A percentile compares a stretch with the other conserved stretches of the same genome.
phyloP scores from a whole-genome alignment of 2,888 invertebrate genomes.

The Graphium colonna region DNA sequence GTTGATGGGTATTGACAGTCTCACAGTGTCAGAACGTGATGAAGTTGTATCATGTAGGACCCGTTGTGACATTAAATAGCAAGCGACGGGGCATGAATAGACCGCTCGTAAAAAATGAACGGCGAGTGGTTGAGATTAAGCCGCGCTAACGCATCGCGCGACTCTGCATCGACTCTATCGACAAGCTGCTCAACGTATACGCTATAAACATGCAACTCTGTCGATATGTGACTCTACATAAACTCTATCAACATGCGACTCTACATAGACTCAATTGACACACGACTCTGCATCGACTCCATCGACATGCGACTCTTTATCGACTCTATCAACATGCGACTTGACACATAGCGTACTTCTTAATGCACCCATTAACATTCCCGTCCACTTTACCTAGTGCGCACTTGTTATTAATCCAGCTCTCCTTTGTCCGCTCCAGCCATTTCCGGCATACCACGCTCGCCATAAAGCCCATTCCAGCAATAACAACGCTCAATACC shows the following conservation, averaged over 20 bases:
- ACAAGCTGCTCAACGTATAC: slow-evolving; percentile 69
- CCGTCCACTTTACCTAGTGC: slow-evolving; percentile 29
- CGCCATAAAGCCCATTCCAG: slow-evolving; percentile 35
- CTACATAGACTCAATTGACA: slow-evolving; percentile 49
- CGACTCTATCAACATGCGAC: slow-evolving; percentile 66
- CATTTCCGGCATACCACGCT: slow-evolving; percentile 37
- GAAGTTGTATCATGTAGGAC: slow-evolving; percentile 46
- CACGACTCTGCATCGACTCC: slow-evolving; percentile 37
- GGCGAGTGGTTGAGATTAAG: slow-evolving; percentile 49
- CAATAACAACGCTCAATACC: slow-evolving; percentile 49
- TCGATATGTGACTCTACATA: slow-evolving; percentile 27
- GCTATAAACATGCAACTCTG: too few relatives aligned
- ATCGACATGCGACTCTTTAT: slow-evolving; percentile 26
- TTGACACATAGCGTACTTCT: slow-evolving; percentile 58
- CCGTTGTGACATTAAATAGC: slow-evolving; percentile 51
- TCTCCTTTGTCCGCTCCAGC: slow-evolving; percentile 26
- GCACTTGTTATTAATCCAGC: slow-evolving; percentile 40
- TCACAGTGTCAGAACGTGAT: slow-evolving; percentile 36
- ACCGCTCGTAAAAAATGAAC: slow-evolving; percentile 46
- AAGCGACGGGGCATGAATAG: slow-evolving; percentile 39
- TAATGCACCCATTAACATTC: slow-evolving; percentile 59
- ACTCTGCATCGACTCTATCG: slow-evolving; percentile 47
- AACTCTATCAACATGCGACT: slow-evolving; percentile 67
- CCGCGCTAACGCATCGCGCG: slow-evolving; percentile 35
- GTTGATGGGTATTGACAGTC: slow-evolving; percentile 37